Percentiles rank a stretch among this genome's conserved stretches.
Conservation (phyloP, 2,113 vertebrate genomes). For the Triplophysa dalaica region DNA sequence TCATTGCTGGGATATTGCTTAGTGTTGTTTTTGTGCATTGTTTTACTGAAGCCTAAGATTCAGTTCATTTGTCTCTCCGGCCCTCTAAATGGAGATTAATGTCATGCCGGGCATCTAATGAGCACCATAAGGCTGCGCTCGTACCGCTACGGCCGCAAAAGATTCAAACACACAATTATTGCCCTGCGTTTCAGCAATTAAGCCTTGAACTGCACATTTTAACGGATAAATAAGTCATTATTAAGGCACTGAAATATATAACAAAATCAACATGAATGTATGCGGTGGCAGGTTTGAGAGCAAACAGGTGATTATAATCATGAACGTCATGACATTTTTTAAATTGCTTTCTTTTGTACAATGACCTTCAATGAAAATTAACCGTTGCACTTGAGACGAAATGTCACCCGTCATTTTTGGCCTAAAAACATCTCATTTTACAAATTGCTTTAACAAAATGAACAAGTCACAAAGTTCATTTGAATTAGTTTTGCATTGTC, state of each 20-base stretch:
- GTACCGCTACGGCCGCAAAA: slow-evolving; percentile 20
- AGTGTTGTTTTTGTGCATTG: slow-evolving; percentile 26
- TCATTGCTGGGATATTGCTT: slow-evolving; percentile 29
- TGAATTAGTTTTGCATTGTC: neutral
- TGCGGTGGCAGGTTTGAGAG: neutral
- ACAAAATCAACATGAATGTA: neutral
- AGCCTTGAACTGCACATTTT: slow-evolving; percentile 10
- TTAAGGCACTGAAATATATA: slow-evolving; percentile 5
- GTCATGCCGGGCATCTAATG: slow-evolving; percentile 28
- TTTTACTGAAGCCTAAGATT: slow-evolving; percentile 26
- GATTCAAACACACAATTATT: slow-evolving; percentile 12
- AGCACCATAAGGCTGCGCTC: neutral
- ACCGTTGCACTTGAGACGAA: neutral
- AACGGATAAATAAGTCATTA: slow-evolving; percentile 12
- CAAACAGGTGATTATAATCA: neutral
- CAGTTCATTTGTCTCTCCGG: slow-evolving; percentile 33
- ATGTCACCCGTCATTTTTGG: neutral
- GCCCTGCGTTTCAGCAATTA: slow-evolving; percentile 30
- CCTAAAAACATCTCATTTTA: neutral
- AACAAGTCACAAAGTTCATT: no score
- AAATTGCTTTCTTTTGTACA: neutral
- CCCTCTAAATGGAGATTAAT: slow-evolving; percentile 38
- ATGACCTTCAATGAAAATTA: neutral
- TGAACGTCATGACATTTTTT: slow-evolving; percentile 2
- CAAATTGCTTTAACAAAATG: no score